Conservation (phyloP, 2,888 invertebrate genomes). For the Chelonus formosanus region DNA sequence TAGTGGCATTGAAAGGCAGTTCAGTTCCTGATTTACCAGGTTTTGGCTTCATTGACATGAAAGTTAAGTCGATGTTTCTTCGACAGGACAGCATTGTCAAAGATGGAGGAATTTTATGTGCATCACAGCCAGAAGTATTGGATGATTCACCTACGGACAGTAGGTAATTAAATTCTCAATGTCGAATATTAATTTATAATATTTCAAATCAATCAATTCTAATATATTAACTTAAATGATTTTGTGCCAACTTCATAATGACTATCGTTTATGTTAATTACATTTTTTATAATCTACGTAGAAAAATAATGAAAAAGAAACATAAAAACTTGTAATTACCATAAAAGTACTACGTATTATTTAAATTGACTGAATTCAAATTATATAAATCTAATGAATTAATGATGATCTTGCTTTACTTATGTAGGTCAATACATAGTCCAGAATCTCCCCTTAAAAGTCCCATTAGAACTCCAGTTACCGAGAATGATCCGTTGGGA, state of each 20-base stretch:
- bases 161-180: constrained; percentile 47
- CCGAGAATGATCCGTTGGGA: constrained; percentile 91
- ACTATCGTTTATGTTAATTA: no score
- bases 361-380: no score
- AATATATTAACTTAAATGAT: no score
- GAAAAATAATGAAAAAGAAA: no score
- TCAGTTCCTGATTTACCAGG: constrained; percentile 61
- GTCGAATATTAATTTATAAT: no score
- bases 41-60: constrained; percentile 55
- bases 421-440: constrained; percentile 51
- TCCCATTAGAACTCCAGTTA: constrained; percentile 79
- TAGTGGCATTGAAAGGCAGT: constrained; percentile 58
- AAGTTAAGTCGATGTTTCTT: constrained; percentile 54
- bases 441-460: constrained; percentile 61
- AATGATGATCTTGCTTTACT: neutral
- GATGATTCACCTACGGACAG: constrained; percentile 53
- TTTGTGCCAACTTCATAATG: no score
- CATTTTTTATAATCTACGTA: no score
- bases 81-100: constrained; percentile 63
- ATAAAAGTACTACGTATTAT: no score
- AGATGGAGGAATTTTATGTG: constrained; percentile 52
- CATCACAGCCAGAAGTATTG: constrained; percentile 54
- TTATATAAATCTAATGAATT: no score
- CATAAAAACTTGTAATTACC: no score
- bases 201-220: no score